These are phyloP conservation scores for Odontophorus gujanensis DNA, from an alignment of 2,113 vertebrate species.

Conservation along the genomic window DNA sequence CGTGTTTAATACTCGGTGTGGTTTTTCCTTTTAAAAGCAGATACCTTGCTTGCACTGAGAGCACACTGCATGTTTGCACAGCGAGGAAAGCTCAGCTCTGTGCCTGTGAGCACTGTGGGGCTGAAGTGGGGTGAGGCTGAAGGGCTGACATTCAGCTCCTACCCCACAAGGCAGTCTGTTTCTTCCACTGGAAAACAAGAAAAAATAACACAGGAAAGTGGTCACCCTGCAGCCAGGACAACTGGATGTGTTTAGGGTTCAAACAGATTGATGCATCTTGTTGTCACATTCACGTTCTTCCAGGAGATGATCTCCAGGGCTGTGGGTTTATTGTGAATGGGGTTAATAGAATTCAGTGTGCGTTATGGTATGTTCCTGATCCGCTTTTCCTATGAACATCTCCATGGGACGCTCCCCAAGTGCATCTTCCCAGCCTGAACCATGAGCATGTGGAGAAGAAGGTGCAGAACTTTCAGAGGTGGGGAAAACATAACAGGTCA, in stretches of 20 bases:
- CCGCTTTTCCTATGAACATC: not conserved
- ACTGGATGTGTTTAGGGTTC: not conserved
- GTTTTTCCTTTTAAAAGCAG: not conserved
- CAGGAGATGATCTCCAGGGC: not conserved
- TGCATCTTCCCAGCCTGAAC: not conserved
- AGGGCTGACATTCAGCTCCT: not conserved
- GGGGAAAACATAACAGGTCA: not conserved
- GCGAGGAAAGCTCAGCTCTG: not conserved
- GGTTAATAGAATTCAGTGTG: not conserved
- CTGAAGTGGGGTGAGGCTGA: not conserved
- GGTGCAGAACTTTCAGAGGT: not conserved
- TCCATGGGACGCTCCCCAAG: not conserved
- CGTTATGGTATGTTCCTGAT: not conserved
- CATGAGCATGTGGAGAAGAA: not conserved
- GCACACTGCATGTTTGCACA: not conserved
- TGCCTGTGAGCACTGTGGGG: not conserved
- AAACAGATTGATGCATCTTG: rapidly evolving
- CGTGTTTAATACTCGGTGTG: rapidly evolving
- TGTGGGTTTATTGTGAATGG: not conserved
- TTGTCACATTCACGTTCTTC: rapidly evolving
- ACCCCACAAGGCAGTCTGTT: not conserved
- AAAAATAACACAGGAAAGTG: not conserved
- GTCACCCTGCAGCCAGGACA: not conserved
- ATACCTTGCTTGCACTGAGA: not conserved
- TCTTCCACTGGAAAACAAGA: not conserved